These are phyloP conservation scores for Leptosomus discolor DNA, from an alignment of 2,113 vertebrate species.

Conservation along the genomic window DNA sequence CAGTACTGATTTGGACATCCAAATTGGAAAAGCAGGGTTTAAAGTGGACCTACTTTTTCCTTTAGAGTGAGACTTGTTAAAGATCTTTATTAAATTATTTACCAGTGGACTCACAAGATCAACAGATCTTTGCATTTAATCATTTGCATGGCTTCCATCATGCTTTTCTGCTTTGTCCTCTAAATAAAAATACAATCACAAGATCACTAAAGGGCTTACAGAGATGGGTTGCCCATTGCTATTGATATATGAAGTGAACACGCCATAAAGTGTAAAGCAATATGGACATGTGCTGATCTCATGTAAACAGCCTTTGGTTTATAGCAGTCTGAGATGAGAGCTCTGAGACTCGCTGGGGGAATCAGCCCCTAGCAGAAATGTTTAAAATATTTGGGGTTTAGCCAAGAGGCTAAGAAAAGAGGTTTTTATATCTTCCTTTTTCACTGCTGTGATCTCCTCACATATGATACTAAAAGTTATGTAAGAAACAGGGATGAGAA, in stretches of 20 bases:
- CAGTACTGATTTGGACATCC: not conserved
- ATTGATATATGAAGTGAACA: rapidly evolving
- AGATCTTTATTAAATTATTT: conserved; percentile 19
- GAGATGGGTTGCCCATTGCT: not conserved
- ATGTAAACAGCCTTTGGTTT: not conserved
- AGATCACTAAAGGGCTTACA: not conserved
- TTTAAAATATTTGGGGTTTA: not conserved
- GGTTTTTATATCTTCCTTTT: not conserved
- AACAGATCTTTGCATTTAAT: not conserved
- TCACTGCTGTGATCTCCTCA: not conserved
- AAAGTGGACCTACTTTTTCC: not conserved
- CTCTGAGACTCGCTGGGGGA: not conserved
- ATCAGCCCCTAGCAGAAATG: not conserved
- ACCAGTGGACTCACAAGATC: not conserved
- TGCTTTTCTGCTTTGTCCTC: not conserved
- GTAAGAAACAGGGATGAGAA: not conserved
- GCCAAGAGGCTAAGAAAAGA: not conserved
- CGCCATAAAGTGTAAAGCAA: not conserved
- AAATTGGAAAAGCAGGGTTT: not conserved
- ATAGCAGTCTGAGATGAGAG: not conserved
- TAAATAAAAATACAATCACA: not conserved
- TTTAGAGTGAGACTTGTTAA: not conserved
- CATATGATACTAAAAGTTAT: not conserved
- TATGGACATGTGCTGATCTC: not conserved
- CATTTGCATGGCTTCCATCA: not conserved